Evolutionary conservation across 2,888 invertebrate genomes (phyloP).

Genomic region (Mythimna impura): DNA sequence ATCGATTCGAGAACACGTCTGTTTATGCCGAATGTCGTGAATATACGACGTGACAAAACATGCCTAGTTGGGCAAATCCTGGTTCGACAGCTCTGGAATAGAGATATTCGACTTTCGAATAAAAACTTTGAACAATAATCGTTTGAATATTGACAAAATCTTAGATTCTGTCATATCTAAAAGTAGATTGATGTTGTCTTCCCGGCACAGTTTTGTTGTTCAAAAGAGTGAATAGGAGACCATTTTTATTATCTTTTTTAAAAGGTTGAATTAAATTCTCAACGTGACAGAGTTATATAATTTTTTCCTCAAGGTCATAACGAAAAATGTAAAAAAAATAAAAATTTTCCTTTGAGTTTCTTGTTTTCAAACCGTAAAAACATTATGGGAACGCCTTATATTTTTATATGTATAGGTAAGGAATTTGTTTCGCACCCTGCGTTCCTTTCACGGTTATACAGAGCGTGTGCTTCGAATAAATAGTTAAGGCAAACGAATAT

Average conservation of each 20-base stretch:
- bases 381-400: slow-evolving; percentile 26
- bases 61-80: slow-evolving; percentile 37
- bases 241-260: background rate
- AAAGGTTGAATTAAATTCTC: background rate
- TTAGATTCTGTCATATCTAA: background rate
- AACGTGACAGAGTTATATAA: background rate
- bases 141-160: background rate
- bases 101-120: slow-evolving; percentile 14
- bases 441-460: slow-evolving; percentile 57
- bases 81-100: slow-evolving; percentile 7
- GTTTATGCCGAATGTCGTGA: slow-evolving; percentile 53
- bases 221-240: background rate
- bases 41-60: slow-evolving; percentile 53
- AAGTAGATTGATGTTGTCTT: background rate
- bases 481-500: slow-evolving; percentile 60
- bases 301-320: background rate
- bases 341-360: slow-evolving; percentile 22
- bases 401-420: slow-evolving; percentile 32
- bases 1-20: slow-evolving; percentile 45
- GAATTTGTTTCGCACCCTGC: slow-evolving; percentile 41
- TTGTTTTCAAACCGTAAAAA: slow-evolving; percentile 18
- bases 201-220: background rate
- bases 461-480: slow-evolving; percentile 62
- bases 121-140: slow-evolving; percentile 31
- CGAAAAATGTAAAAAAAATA: background rate